These are phyloP conservation scores for Hemicentrotus pulcherrimus DNA, from an alignment of 35 echinoderm and acorn worm genomes.

Conservation along the genomic window DNA sequence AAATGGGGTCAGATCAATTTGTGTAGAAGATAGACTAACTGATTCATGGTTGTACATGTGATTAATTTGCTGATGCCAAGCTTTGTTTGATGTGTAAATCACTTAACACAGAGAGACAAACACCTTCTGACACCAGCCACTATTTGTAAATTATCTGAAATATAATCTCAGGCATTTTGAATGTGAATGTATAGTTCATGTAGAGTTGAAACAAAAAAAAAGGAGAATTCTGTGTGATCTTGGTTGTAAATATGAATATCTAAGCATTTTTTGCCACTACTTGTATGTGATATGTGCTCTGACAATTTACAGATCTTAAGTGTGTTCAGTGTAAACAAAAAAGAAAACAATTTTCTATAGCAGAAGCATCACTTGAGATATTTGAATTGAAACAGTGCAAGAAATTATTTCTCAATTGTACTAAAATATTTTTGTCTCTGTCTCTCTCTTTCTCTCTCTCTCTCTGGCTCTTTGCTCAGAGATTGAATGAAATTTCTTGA, in stretches of 20 bases:
- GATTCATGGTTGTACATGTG: not conserved
- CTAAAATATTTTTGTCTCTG: not conserved
- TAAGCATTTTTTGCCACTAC: constrained; percentile 23
- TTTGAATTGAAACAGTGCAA: constrained; percentile 11
- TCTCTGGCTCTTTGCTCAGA: not conserved
- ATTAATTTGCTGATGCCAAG: constrained; percentile 18
- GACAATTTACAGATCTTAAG: constrained; percentile 12
- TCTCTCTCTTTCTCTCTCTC: not conserved
- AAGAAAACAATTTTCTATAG: not conserved
- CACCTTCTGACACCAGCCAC: constrained; percentile 26
- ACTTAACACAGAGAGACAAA: not conserved
- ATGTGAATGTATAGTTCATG: constrained; percentile 27
- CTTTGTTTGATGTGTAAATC: not conserved
- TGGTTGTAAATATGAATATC: constrained; percentile 40
- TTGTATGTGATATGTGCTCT: not conserved
- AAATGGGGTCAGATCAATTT: not conserved
- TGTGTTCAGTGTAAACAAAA: not conserved
- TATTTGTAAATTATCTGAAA: constrained; percentile 30
- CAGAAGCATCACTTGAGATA: not conserved
- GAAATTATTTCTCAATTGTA: not conserved
- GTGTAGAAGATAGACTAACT: not conserved
- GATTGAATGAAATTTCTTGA: not conserved
- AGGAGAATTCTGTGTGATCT: constrained; percentile 33
- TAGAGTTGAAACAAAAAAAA: constrained; percentile 19
- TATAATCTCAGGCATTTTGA: constrained; percentile 44